These are phyloP conservation scores for Clanis bilineata DNA, from an alignment of 2,888 invertebrate species.

Conservation along the genomic window DNA sequence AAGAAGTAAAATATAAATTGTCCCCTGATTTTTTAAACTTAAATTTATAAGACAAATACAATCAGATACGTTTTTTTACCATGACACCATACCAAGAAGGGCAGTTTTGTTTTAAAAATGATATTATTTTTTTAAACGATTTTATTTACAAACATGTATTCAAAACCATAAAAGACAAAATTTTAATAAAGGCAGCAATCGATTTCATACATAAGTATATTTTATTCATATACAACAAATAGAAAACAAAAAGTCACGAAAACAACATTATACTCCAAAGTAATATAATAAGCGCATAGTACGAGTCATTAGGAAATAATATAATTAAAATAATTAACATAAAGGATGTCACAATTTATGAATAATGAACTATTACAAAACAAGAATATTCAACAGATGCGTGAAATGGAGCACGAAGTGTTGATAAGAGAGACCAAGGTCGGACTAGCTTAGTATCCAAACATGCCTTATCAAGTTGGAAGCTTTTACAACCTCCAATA, in stretches of 20 bases:
- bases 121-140: too few species aligned
- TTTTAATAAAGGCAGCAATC: too few species aligned
- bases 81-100: too few species aligned
- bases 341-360: neutral
- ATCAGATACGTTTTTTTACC: too few species aligned
- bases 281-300: neutral
- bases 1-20: neutral
- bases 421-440: slow-evolving; percentile 33
- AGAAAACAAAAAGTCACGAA: too few species aligned
- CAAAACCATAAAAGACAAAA: too few species aligned
- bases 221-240: too few species aligned
- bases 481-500: slow-evolving; percentile 41
- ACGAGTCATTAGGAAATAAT: neutral
- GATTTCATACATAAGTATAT: too few species aligned
- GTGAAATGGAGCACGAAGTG: slow-evolving; percentile 19
- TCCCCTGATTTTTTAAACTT: neutral
- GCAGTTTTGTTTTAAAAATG: too few species aligned
- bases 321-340: neutral
- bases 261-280: too few species aligned
- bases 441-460: slow-evolving; percentile 12
- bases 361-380: neutral
- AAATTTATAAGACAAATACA: too few species aligned
- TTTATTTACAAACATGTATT: too few species aligned
- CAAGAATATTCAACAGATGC: slow-evolving; percentile 8
- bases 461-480: slow-evolving; percentile 43